Evolutionary conservation across 2,797 vertebrate species (phyloP), one percentile per base, ranked within the genome.

Genomic region (Pangasius larnaudii): DNA sequence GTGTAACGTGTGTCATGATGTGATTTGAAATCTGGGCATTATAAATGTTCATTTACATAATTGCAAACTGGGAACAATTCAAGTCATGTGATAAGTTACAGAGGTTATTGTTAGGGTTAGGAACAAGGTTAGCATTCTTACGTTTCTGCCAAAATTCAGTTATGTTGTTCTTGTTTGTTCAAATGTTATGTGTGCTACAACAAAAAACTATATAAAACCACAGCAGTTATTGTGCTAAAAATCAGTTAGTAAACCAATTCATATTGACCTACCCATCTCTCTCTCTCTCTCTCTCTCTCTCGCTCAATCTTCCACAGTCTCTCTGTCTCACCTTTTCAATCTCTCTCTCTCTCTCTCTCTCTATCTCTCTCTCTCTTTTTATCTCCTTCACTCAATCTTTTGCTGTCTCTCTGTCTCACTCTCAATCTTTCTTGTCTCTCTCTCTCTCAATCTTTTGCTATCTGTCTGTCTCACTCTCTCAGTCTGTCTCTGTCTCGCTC

Each of bases 231-330:
- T 82, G 13, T 63, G 3, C 1, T 61, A n/a, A 42, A 59, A 71
- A 72, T 81, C 77, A 71, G 39, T 24, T 27, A 51, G 18, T 36
- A 63, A 83, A 83, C n/a, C 67, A 74, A 87, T 83, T 71, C 78
- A 24, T 53, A 22, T 67, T 72, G 59, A 74, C 30, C 49, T 77
- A 8, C 27, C 42, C 5, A 3, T 36, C 22, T 74, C 69, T 72
- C 69, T 27, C 71, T 27, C 19, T 24, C 36, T 46, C 74, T 75
- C 65, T 74, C 4, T 53, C 58, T 36, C 69, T 1, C 30, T 39
- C 5, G 0, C 56, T 59, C 33, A 14, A 30, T 58, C 53, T 36
- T 30, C 22, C 51, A 22, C 30, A 39, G 39, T 39, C 39, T 39
- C 3, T 39, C 39, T 39, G 39, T 39, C 39, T 39, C 39, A 39